Evolutionary conservation across 2,888 invertebrate species (phyloP), one percentile per base, ranked within the genome.

Genomic region (Drosophila rellima): DNA sequence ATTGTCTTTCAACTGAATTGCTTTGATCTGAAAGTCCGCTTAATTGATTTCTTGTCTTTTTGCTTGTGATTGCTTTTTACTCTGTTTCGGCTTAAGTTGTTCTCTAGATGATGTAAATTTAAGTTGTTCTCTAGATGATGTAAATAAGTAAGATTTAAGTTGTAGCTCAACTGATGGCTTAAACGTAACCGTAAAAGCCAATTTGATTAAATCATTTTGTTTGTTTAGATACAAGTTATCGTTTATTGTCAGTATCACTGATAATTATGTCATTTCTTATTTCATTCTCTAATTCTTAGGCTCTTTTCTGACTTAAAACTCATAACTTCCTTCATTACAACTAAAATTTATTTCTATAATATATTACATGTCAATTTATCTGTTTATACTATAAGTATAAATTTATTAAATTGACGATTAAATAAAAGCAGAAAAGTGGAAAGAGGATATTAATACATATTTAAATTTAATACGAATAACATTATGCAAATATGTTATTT

Each of bases 11-110:
- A 8, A 15, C 7, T n/a, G 56, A 71, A 55, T 81, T 52, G 17
- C 80, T 79, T 75, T 79, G 76, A 84, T 84, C 72, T 59, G 50
- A 63, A 68, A 79, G 79, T 72, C 20, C 26, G 48, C 18, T 39
- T 70, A 82, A 82, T 75, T 75, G 76, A 71, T 85, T 82, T 78
- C 26, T 33, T 64, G 29, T 39, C 31, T 29, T 47, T 40, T 15
- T 61, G 57, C 54, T 64, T 54, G 54, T 18, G 31, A 35, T 44
- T 51, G 40, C 23, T 33, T 50, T 31, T n/a, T 23, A 47, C 11
- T 17, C 17, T 15, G 20, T 56, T 33, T 33, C 29, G 11, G 35
- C 60, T 57, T 57, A 60, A 45, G 2, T 23, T 56, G 59, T 64
- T 60, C 20, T 31, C 37, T 39, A 44, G 18, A 51, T 31, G 13